Base-by-base conservation (phyloP, 2,113 vertebrate species). In the Paramisgurnus dabryanus region DNA sequence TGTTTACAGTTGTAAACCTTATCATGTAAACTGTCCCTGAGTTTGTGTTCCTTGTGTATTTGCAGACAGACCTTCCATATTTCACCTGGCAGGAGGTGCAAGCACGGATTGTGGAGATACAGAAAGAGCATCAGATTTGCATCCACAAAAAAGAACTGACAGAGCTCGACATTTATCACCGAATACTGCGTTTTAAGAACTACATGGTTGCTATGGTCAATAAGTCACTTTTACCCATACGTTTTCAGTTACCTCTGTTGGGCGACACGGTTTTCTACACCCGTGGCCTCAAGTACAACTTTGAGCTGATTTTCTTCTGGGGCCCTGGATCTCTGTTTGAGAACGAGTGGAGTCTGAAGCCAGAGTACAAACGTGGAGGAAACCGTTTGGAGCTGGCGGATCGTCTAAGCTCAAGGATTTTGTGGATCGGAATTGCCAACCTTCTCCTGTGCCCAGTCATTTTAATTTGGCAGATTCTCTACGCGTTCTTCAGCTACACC, bases 171-270 rank as follows among this genome's bases (percentile, higher is more conserved):
- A 95, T 99, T 86, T 98, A 98, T 87, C 98, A 99, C 85, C 95
- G 98, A 83, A 99, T 99, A 84, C 93, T 99, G 76, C 97, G 98
- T 71, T 99, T 99, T 89, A 98, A 99, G 87, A 99, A 99, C 92
- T 99, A 99, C 89, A 98, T 98, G 95, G 98, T 99, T 75, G 98
- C 98, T 1, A 96, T 99, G 95, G 94, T 99, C 71, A 99, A 99
- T 87, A 99, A 99, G 86, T 99, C 97, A 0, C 93, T 99, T 58
- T 92, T 99, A 79, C 97, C 98, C 5, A 93, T 99, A 77, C 95
- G 95, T 68, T 97, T 97, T 91, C 94, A 89, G 76, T 88, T 95
- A 79, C 97, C 98, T 0, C 18, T 94, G 5, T 92, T 98, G 2
- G 96, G 95, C 4, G 94, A 98, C 45, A 91, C 80, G 0, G 94